Base-by-base conservation (phyloP, 2,113 vertebrate species). In the Chlorocebus sabaeus region DNA sequence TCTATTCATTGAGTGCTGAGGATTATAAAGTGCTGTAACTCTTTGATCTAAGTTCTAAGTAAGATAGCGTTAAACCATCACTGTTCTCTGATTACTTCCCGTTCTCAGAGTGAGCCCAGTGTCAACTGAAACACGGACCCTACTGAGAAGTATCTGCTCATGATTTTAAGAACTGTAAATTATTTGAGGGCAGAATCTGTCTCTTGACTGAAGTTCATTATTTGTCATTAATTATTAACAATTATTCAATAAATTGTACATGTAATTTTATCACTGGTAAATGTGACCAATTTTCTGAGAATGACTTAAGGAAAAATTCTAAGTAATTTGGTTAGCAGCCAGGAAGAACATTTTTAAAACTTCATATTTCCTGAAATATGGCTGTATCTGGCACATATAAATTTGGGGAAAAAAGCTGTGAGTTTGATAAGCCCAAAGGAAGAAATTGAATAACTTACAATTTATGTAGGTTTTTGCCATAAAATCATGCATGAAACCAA, bases 401-500 rank as follows among this genome's bases (percentile, higher is more conserved):
- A 98, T 23, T 64, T 86, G 25, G 86, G 84, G 67, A 35, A 82
- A 85, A 90, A 52, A 70, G 48, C 0, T 20, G 6, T 90, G 8
- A 45, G 4, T 95, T 73, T 97, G 95, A 87, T 92, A 93, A 95
- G 72, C 52, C 85, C 25, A 67, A 92, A 96, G 78, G 61, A 75
- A 83, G 32, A 83, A 25, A 64, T 2, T 96, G 12, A 67, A 86
- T 25, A 73, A 68, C 67, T 57, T 97, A 64, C 83, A 70, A 91
- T 52, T 84, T 81, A 64, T 16, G 16, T 35, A 82, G 64, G n/a
- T 40, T 95, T 97, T 93, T 83, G 87, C 18, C 35, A 96, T 73
- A 85, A 95, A 95, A 98, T 97, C 81, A 76, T 43, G 38, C 12
- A 3, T 48, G 27, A 98, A 96, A 92, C 72, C 48, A 90, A 97